These are phyloP conservation scores for Hoplodrina ambigua DNA, from an alignment of 2,888 invertebrate genomes.

Conservation along the genomic window DNA sequence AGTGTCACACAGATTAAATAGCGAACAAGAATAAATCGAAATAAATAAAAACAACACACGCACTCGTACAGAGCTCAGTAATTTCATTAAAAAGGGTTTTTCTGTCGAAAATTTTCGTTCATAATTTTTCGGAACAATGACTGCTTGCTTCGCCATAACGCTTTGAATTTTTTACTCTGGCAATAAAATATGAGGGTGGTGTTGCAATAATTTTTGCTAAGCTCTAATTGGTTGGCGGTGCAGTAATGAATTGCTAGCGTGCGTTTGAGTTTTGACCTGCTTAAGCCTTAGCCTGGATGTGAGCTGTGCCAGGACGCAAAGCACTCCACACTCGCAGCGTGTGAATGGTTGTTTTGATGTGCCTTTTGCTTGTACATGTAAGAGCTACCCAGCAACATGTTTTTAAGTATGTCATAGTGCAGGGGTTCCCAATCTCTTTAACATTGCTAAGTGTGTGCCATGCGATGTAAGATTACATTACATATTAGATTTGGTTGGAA, in stretches of 20 bases:
- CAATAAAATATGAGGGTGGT: constrained; percentile 68
- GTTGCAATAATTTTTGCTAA: constrained; percentile 75
- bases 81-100: constrained; percentile 58
- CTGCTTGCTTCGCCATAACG: constrained; percentile 28
- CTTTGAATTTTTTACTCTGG: constrained; percentile 53
- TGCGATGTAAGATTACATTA: background rate
- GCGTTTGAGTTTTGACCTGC: constrained; percentile 55
- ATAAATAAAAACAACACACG: constrained; percentile 57
- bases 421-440: too few species aligned
- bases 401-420: constrained; percentile 5
- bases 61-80: constrained; percentile 49
- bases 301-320: constrained; percentile 29
- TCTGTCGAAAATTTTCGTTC: constrained; percentile 47
- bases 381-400: constrained; percentile 8
- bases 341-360: constrained; percentile 26
- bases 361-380: constrained; percentile 3
- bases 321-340: constrained; percentile 12
- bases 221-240: constrained; percentile 72
- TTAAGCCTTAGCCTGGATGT: constrained; percentile 28
- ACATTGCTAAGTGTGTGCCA: background rate
- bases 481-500: background rate
- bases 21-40: constrained; percentile 55
- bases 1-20: constrained; percentile 59
- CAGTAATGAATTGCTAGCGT: constrained; percentile 62
- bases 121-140: constrained; percentile 59